Evolutionary conservation across 2,888 invertebrate species (phyloP).

Genomic region (Gastrophysa polygoni): DNA sequence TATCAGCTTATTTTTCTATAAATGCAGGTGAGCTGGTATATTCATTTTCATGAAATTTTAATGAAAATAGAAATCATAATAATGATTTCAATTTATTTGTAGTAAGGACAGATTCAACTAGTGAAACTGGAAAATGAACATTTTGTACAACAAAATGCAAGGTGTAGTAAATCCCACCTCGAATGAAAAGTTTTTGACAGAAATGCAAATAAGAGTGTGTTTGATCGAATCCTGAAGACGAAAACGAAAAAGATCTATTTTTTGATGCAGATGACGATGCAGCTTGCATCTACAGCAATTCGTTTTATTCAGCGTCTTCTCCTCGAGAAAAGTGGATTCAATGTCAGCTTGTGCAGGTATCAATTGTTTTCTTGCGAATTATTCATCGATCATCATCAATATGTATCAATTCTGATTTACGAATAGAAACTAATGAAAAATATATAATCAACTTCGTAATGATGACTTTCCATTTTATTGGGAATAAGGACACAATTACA

Average conservation of each 20-base stretch:
- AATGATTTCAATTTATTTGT: too few relatives aligned
- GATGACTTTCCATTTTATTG: too few relatives aligned
- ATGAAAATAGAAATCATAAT: too few relatives aligned
- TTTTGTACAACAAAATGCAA: slow-evolving; percentile 3
- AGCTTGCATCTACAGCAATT: slow-evolving; percentile 28
- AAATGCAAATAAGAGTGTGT: slow-evolving; percentile 14
- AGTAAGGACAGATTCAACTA: slow-evolving; percentile 19
- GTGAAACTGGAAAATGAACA: slow-evolving; percentile 14
- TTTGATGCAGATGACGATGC: slow-evolving; percentile 24
- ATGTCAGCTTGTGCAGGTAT: too few relatives aligned
- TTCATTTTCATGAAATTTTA: too few relatives aligned
- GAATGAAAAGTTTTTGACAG: slow-evolving; percentile 6
- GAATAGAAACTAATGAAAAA: too few relatives aligned
- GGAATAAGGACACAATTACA: too few relatives aligned
- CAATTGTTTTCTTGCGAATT: too few relatives aligned
- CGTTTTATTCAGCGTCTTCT: slow-evolving; percentile 24
- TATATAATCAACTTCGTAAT: too few relatives aligned
- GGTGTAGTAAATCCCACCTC: slow-evolving; percentile 2
- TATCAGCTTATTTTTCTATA: slow-evolving; percentile 14
- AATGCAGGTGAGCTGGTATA: too few relatives aligned
- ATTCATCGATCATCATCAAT: too few relatives aligned
- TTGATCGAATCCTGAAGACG: slow-evolving; percentile 16
- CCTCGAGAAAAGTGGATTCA: slow-evolving; percentile 22
- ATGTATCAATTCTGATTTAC: too few relatives aligned
- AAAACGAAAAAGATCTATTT: slow-evolving; percentile 22